A percentile compares a stretch with the other conserved stretches of the same genome.
Evolutionary conservation across 2,113 vertebrate genomes (phyloP).

Genomic region (Pelmatolapia mariae): DNA sequence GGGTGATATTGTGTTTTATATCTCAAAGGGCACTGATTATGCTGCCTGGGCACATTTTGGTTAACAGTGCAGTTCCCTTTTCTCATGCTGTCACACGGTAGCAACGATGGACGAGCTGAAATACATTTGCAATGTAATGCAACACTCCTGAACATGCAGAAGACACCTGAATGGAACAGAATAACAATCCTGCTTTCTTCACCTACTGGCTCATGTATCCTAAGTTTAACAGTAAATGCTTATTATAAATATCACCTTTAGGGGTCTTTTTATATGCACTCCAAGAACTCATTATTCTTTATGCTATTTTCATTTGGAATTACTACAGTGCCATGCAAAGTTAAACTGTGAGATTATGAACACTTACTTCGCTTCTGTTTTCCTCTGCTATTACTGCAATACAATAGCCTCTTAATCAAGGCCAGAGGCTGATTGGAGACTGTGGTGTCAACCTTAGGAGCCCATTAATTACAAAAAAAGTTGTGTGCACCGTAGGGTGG

Average conservation of each 20-base stretch:
- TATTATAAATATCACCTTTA: conserved; percentile 24
- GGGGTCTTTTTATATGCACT: conserved; percentile 10
- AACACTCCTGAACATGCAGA: conserved; percentile 7
- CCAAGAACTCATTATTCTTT: conserved; percentile 11
- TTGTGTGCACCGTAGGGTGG: background rate
- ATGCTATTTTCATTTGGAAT: conserved; percentile 2
- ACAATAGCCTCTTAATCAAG: background rate
- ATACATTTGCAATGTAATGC: conserved; percentile 44
- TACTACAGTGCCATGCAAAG: background rate
- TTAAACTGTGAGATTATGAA: conserved; percentile 6
- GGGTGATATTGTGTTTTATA: conserved; percentile 62
- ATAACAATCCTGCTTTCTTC: background rate
- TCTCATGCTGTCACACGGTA: conserved; percentile 43
- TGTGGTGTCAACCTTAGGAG: background rate
- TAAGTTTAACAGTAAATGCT: conserved; percentile 6
- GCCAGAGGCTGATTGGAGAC: background rate
- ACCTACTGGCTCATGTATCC: background rate
- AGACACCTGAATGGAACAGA: conserved; percentile 1
- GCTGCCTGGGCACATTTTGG: conserved; percentile 65
- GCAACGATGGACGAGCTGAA: conserved; percentile 52
- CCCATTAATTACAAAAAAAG: background rate
- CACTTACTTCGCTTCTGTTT: background rate
- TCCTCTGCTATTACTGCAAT: background rate
- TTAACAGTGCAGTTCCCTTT: conserved; percentile 52
- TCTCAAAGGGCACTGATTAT: conserved; percentile 62